Base-by-base conservation (phyloP, 1,140 invertebrate genomes). In the Microplitis mediator region DNA sequence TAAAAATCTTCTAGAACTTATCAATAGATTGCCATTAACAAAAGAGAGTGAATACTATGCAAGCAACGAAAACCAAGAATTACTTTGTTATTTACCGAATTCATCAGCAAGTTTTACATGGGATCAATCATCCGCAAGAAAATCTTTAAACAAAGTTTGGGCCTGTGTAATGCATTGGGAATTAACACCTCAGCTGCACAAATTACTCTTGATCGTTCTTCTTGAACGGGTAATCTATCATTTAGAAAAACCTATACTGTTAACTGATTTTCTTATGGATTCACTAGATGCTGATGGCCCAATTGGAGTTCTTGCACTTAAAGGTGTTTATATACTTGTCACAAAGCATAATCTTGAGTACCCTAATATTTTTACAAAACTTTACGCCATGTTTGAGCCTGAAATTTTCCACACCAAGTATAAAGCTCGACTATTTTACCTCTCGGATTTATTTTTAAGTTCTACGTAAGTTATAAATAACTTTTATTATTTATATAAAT, bases 281-380 rank as follows among this genome's bases (percentile, higher is more conserved):
- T 95, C 95, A 9, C 91, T 97, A 68, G 93, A 96, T 81, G 89
- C 92, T 52, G 94, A 95, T 81, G 97, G 97, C 31, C 90, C 94
- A 2, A 91, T 96, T 60, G 93, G 94, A 80, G 88, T 99, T 75
- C 87, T 99, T 51, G 95, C 97, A 8, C 87, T 99, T n/a, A 96
- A 98, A 85, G 97, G 97, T 9, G 91, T 99, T 13, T 97, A 97
- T 81, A 91, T 93, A 54, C 87, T 99, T 45, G 96, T 99, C 71
- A 92, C 94, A 67, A 93, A 94, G 74, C 93, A 98, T 82, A 98
- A 99, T 86, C 90, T 99, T 85, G 95, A 98, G 81, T 98, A 98
- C 86, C 97, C 97, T 3, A 93, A 98, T 85, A 96, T 99, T 80
- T 99, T 97, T 84, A 91, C 91, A 64, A 97, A 98, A 82, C 88